Evolutionary conservation across 2,797 vertebrate species (phyloP).

Genomic region (Bradypus variegatus): DNA sequence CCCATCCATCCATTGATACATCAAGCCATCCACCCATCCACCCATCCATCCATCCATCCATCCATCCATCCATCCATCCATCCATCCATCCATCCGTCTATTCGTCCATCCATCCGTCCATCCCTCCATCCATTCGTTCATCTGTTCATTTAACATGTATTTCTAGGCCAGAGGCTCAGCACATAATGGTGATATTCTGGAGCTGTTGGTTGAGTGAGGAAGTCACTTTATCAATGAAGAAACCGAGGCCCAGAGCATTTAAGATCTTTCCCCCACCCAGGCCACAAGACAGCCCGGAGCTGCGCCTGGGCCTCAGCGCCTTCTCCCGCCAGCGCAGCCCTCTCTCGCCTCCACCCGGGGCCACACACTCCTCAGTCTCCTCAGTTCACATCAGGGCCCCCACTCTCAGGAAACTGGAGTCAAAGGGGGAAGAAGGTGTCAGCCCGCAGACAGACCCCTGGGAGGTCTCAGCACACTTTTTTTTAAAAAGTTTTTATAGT

Average conservation of each 20-base stretch:
- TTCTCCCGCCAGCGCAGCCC: not conserved
- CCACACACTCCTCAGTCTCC: not conserved
- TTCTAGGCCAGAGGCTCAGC: not conserved
- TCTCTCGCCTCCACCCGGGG: rapidly evolving
- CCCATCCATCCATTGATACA: not conserved
- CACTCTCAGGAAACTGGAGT: not conserved
- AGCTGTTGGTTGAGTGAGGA: not conserved
- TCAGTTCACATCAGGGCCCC: not conserved
- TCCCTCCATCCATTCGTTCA: not conserved
- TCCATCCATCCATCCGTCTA: not conserved
- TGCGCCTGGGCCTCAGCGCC: not conserved
- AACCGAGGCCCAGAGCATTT: not conserved
- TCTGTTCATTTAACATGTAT: not conserved
- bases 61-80: no score
- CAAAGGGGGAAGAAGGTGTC: not conserved
- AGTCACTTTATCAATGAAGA: not conserved
- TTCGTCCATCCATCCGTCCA: not conserved
- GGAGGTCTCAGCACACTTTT: not conserved
- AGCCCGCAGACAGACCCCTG: not conserved
- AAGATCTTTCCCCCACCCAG: rapidly evolving
- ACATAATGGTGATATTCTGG: not conserved
- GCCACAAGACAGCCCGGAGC: not conserved
- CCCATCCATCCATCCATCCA: not conserved
- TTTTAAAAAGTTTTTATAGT: no score
- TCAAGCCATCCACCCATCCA: not conserved